These are phyloP conservation scores for Ferdinandea cuprea DNA, from an alignment of 2,888 invertebrate species.

Conservation along the genomic window DNA sequence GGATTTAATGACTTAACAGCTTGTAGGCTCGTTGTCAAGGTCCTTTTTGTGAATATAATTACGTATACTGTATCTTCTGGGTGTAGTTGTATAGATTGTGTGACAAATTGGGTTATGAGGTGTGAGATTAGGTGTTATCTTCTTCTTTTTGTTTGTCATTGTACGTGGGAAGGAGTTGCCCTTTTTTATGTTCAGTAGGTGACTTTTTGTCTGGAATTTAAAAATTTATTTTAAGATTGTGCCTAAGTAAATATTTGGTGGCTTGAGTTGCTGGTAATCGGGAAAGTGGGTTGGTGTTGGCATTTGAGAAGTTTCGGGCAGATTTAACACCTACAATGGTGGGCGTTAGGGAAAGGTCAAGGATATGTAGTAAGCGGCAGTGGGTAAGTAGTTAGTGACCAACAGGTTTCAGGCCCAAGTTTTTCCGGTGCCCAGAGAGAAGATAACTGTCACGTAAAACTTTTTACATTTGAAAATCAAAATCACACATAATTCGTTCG, in stretches of 20 bases:
- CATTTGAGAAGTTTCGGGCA: background rate
- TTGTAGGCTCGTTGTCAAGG: constrained; percentile 43
- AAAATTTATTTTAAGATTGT: background rate
- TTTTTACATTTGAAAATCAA: too few species aligned
- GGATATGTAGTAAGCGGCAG: too few species aligned
- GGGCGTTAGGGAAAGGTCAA: too few species aligned
- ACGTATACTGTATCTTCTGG: background rate
- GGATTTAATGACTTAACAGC: constrained; percentile 15
- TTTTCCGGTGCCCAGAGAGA: too few species aligned
- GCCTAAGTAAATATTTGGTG: too few species aligned
- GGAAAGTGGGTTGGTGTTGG: too few species aligned
- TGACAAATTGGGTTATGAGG: constrained; percentile 4
- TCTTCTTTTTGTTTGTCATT: background rate
- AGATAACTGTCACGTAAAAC: too few species aligned
- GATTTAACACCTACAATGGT: too few species aligned
- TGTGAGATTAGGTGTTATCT: background rate
- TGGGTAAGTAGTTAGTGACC: too few species aligned
- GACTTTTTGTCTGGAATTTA: background rate
- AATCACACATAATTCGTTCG: too few species aligned
- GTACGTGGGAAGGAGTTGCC: constrained; percentile 5
- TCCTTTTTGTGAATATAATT: constrained; percentile 29
- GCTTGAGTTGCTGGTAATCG: too few species aligned
- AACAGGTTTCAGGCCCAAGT: too few species aligned
- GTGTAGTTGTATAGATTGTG: constrained; percentile 7
- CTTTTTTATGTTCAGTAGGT: background rate